Percentiles rank a stretch among this genome's conserved stretches.
phyloP scores from a whole-genome alignment of 2,113 vertebrate genomes.

The Coregonus clupeaformis region DNA sequence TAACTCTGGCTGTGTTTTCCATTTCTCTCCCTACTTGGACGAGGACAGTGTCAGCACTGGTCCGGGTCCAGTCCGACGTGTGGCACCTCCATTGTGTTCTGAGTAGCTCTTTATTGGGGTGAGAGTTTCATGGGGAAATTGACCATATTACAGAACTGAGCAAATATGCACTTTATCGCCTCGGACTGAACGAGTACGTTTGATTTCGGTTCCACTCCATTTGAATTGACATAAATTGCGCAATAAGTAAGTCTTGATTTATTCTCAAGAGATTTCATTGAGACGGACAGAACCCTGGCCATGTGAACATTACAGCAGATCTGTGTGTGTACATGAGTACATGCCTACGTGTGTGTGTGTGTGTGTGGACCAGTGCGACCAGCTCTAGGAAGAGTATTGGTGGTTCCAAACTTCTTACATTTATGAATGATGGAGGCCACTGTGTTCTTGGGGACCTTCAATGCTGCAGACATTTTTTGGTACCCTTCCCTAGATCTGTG shows the following conservation, averaged over 20 bases:
- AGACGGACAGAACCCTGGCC: conserved; percentile 38
- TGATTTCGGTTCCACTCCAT: conserved; percentile 61
- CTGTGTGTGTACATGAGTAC: too few relatives aligned
- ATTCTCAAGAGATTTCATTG: conserved; percentile 39
- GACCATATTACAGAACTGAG: conserved; percentile 60
- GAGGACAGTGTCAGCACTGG: conserved; percentile 11
- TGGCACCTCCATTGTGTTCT: conserved; percentile 12
- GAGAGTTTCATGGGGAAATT: conserved; percentile 47
- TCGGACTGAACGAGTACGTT: conserved; percentile 44
- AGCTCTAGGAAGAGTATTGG: too few relatives aligned
- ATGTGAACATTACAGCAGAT: too few relatives aligned
- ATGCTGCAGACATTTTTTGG: too few relatives aligned
- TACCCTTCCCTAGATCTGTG: too few relatives aligned
- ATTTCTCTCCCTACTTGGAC: conserved; percentile 13
- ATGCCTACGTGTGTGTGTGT: too few relatives aligned
- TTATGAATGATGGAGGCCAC: too few relatives aligned
- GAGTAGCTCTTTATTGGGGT: conserved; percentile 14
- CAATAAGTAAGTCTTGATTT: too few relatives aligned
- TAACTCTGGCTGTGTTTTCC: conserved; percentile 4
- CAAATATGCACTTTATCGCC: conserved; percentile 70
- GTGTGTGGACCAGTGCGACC: neutral
- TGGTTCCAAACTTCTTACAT: too few relatives aligned
- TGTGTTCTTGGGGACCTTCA: too few relatives aligned
- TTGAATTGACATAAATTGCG: conserved; percentile 58
- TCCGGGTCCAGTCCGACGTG: neutral